These are phyloP conservation scores for Corythaeola cristata DNA, from an alignment of 2,113 vertebrate species.

Conservation along the genomic window DNA sequence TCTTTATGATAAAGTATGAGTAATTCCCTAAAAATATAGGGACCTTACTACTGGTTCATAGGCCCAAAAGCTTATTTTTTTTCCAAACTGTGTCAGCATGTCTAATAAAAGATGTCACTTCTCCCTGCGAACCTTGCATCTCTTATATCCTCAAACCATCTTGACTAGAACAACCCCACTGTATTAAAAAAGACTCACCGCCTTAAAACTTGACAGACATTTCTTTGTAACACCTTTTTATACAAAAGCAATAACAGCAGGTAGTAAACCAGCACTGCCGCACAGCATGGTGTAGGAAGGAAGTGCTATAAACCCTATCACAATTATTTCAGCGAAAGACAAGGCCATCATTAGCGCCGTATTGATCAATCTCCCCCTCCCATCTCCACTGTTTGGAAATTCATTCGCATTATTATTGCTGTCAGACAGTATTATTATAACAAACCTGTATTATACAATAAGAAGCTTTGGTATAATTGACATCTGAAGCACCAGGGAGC, in stretches of 20 bases:
- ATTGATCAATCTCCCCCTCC: slow-evolving; percentile 45
- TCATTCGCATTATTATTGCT: slow-evolving; percentile 47
- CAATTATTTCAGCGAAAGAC: slow-evolving; percentile 54
- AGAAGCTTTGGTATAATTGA: slow-evolving; percentile 65
- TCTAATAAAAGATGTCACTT: neutral
- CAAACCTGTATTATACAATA: slow-evolving; percentile 41
- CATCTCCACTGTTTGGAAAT: slow-evolving; percentile 55
- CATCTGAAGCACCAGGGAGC: slow-evolving; percentile 46
- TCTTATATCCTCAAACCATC: neutral
- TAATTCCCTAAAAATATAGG: neutral
- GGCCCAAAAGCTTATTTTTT: neutral
- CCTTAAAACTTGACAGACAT: slow-evolving; percentile 60
- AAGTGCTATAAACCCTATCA: slow-evolving; percentile 48
- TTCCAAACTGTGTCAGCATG: neutral
- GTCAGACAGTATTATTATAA: slow-evolving; percentile 57
- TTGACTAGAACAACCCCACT: neutral
- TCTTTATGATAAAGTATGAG: neutral
- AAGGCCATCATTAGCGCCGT: slow-evolving; percentile 7
- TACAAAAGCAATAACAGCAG: slow-evolving; percentile 60
- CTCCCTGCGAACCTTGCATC: neutral
- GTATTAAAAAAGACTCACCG: slow-evolving; percentile 20
- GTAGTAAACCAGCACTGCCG: slow-evolving; percentile 47
- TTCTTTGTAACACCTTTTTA: slow-evolving; percentile 62
- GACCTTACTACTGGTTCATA: neutral
- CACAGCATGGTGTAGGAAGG: slow-evolving; percentile 54